phyloP scores from a whole-genome alignment of 2,888 invertebrate genomes.

The Agonum fuliginosum region DNA sequence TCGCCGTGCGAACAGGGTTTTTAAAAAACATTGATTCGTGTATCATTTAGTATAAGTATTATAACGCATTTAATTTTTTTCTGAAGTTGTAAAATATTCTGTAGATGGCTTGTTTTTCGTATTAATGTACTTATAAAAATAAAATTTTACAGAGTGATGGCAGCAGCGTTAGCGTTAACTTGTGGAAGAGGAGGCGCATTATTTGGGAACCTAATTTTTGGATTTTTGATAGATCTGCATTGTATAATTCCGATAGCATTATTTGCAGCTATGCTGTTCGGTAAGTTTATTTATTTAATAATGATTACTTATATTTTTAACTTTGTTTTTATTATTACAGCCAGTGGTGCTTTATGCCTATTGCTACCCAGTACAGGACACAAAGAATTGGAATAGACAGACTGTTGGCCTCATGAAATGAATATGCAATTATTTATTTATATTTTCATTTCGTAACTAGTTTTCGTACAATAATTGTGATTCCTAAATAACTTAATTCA shows the following conservation, averaged over 20 bases:
- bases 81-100: too few species aligned
- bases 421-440: slow-evolving; percentile 9
- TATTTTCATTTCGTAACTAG: slow-evolving; percentile 2
- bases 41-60: background rate
- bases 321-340: slow-evolving; percentile 66
- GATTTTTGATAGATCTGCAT: slow-evolving; percentile 86
- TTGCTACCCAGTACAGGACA: slow-evolving; percentile 85
- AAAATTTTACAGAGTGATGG: slow-evolving; percentile 81
- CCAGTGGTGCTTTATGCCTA: slow-evolving; percentile 83
- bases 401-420: background rate
- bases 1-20: background rate
- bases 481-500: slow-evolving; percentile 16
- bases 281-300: slow-evolving; percentile 70
- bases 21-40: background rate
- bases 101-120: too few species aligned
- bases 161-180: slow-evolving; percentile 85
- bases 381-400: slow-evolving; percentile 79
- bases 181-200: slow-evolving; percentile 87
- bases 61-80: too few species aligned
- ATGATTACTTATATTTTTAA: background rate
- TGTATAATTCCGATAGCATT: slow-evolving; percentile 84
- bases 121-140: too few species aligned
- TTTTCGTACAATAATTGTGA: slow-evolving; percentile 19
- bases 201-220: slow-evolving; percentile 84
- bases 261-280: slow-evolving; percentile 83